Base-by-base conservation (phyloP, 2,797 vertebrate genomes). In the Florisuga fusca region DNA sequence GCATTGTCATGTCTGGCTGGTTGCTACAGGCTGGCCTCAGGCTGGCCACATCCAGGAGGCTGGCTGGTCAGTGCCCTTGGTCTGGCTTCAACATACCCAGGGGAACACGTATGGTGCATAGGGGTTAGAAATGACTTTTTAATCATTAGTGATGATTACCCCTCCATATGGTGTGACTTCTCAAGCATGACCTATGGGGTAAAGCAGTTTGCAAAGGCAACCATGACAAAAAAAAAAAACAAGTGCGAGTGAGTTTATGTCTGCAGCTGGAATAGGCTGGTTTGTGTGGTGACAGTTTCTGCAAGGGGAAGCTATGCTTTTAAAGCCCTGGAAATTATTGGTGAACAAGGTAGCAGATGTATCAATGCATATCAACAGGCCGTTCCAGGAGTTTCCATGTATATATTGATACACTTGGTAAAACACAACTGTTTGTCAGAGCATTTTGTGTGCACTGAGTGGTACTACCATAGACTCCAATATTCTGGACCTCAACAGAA, bases 71-170 rank as follows among this genome's bases (percentile, higher is more conserved):
- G 23, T 58, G 76, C 76, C 74, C 62, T 81, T 66, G 45, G 15
- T 34, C 51, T 29, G 43, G 25, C 62, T 88, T 27, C 1, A 3
- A 10, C 0, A 1, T 31, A 62, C 27, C 71, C 23, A 18, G 54
- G 12, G 15, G 7, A 61, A 15, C 5, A 12, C 1, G 0, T 23
- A 0, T 5, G 31, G 50, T n/a, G 10, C 16, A 43, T 5, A 8
- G 12, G 25, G 8, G 14, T 20, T 58, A 79, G 26, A 53, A 73
- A 67, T 21, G 4, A 6, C 22, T 62, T 59, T 9, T 33, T n/a
- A 53, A 1, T 33, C 4, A 0, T 6, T 21, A 36, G 7, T 72
- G 45, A 66, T 10, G 15, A 45, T 46, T 62, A 54, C 9, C 13
- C 16, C 11, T 46, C 41, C 6, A 6, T 6, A 6, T 1, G 4